A percentile compares a stretch with the other conserved stretches of the same genome.
These are phyloP conservation scores for Drosophila nigritarsus DNA, from an alignment of 2,888 invertebrate species.

Conservation along the genomic window DNA sequence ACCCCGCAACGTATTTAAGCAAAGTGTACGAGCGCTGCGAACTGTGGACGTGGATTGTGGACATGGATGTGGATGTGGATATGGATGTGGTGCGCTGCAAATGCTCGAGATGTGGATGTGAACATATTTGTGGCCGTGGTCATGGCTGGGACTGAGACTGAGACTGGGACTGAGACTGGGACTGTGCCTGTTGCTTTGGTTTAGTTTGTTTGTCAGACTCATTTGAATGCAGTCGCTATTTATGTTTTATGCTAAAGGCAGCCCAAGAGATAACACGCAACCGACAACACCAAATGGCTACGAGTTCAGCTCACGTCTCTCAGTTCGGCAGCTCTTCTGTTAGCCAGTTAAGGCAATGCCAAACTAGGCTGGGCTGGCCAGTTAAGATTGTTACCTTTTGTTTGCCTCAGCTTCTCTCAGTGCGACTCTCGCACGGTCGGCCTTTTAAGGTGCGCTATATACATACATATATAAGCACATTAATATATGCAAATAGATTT, in stretches of 20 bases:
- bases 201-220: conserved; percentile 77
- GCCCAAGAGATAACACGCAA: conserved; percentile 67
- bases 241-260: conserved; percentile 79
- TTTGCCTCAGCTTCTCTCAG: conserved; percentile 28
- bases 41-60: conserved; percentile 25
- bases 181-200: conserved; percentile 51
- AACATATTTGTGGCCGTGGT: conserved; percentile 13
- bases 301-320: conserved; percentile 25
- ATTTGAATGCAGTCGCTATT: conserved; percentile 81
- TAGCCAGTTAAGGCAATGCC: conserved; percentile 51
- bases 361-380: conserved; percentile 43
- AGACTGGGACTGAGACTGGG: not conserved
- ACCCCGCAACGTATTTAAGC: conserved; percentile 20
- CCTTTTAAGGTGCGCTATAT: conserved; percentile 60
- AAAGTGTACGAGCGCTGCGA: conserved; percentile 3
- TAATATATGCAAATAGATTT: conserved; percentile 61
- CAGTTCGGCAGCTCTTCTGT: conserved; percentile 4
- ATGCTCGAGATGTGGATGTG: conserved; percentile 7
- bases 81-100: conserved; percentile 1
- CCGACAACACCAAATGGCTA: conserved; percentile 48
- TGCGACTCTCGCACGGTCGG: conserved; percentile 21
- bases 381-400: conserved; percentile 52
- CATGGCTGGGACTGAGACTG: not conserved
- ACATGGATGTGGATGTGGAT: conserved; percentile 15
- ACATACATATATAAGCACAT: conserved; percentile 24